Conservation (phyloP, 2,113 vertebrate genomes). For the Rhinolophus sinicus region DNA sequence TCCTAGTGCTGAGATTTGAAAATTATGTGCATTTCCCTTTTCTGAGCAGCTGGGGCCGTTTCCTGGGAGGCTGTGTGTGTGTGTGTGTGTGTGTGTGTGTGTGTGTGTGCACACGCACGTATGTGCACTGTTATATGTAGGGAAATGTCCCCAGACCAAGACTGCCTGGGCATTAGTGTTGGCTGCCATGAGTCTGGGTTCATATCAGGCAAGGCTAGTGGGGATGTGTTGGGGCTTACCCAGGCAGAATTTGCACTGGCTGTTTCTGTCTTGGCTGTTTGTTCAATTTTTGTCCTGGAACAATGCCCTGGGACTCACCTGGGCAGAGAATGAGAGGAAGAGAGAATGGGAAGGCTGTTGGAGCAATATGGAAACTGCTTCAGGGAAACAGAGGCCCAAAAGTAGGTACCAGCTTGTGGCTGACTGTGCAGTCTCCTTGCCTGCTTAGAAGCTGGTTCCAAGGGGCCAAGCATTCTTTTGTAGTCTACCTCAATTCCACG, state of each 20-base stretch:
- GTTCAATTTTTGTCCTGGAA: neutral
- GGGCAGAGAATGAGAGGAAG: neutral
- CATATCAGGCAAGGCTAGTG: neutral
- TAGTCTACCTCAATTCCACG: neutral
- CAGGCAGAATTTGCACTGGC: neutral
- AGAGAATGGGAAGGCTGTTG: neutral
- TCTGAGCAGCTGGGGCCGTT: neutral
- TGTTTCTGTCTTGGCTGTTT: neutral
- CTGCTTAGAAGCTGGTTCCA: neutral
- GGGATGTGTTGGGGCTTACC: neutral
- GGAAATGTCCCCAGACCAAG: neutral
- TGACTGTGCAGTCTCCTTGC: neutral
- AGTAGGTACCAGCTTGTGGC: neutral
- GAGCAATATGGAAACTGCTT: neutral
- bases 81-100: neutral
- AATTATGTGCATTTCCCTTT: neutral
- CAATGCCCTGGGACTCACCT: neutral
- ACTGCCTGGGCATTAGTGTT: neutral
- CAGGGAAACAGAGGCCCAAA: neutral
- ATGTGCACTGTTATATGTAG: too few species aligned
- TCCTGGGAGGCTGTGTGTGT: neutral
- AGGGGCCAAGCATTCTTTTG: neutral
- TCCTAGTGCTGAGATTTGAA: conserved; percentile 1
- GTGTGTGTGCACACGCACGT: neutral
- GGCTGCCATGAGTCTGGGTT: rapidly evolving